Evolutionary conservation across 1,140 invertebrate species (phyloP).

Genomic region (Acyrthosiphon pisum): DNA sequence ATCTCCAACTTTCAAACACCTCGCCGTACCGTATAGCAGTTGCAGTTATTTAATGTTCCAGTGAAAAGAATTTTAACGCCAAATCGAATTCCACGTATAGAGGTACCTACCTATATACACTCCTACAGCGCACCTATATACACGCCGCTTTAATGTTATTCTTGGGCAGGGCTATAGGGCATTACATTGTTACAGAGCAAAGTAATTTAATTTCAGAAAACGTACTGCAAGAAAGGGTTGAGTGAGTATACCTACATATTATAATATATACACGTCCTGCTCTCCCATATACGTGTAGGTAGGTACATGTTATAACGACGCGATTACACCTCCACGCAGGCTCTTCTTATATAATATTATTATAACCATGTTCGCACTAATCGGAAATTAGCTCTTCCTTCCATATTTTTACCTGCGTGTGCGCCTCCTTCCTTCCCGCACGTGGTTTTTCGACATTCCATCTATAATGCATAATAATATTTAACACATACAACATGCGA

Average conservation of each 20-base stretch:
- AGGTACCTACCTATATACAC: neutral
- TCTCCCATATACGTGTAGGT: neutral
- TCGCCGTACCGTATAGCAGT: neutral
- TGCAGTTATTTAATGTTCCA: conserved; percentile 14
- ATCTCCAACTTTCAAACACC: neutral
- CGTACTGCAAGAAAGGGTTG: conserved; percentile 1
- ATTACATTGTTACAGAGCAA: neutral
- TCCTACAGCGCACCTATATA: neutral
- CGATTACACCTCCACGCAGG: neutral
- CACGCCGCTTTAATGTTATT: neutral
- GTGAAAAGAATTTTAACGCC: conserved; percentile 15
- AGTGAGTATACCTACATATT: neutral
- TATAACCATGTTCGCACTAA: neutral
- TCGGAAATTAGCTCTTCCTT: conserved; percentile 25
- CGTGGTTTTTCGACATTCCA: neutral
- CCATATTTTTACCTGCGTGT: neutral
- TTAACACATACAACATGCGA: neutral
- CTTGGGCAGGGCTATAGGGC: neutral
- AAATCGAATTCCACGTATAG: neutral
- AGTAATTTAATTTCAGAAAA: conserved; percentile 36
- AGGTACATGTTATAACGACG: neutral
- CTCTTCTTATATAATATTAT: neutral
- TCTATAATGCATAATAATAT: neutral
- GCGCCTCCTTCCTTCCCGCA: neutral
- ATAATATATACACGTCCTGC: neutral